Evolutionary conservation across 1,140 invertebrate genomes (phyloP).

Genomic region (Arctopsyche grandis): DNA sequence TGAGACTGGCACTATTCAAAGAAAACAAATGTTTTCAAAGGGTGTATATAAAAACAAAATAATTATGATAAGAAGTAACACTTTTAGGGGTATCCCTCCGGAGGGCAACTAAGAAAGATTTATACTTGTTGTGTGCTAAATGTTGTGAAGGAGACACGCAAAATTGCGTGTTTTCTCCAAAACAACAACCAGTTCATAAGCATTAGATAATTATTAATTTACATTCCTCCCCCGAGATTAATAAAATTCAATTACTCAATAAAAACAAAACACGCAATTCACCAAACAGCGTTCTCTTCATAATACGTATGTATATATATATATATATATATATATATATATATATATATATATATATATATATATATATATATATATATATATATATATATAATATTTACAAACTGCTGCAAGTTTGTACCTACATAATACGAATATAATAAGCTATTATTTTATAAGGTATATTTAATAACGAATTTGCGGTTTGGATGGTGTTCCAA

Average conservation of each 20-base stretch:
- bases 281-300: not conserved
- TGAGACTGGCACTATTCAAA: too few species aligned
- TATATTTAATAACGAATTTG: too few species aligned
- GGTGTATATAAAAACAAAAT: too few species aligned
- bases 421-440: not conserved
- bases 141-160: slow-evolving; percentile 10
- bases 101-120: not conserved
- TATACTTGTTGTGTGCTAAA: slow-evolving; percentile 4
- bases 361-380: not conserved
- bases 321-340: not conserved
- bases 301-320: too few species aligned
- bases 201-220: slow-evolving; percentile 12
- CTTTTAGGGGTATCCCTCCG: not conserved
- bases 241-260: slow-evolving; percentile 16
- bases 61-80: not conserved
- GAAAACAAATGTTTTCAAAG: too few species aligned
- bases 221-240: not conserved
- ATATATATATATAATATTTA: not conserved
- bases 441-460: too few species aligned
- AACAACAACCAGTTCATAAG: not conserved
- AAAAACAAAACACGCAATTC: not conserved
- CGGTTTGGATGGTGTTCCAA: too few species aligned
- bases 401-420: too few species aligned
- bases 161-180: slow-evolving; percentile 11
- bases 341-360: not conserved